Evolutionary conservation across 1,140 invertebrate species (phyloP).

Genomic region (Leptopilina boulardi): DNA sequence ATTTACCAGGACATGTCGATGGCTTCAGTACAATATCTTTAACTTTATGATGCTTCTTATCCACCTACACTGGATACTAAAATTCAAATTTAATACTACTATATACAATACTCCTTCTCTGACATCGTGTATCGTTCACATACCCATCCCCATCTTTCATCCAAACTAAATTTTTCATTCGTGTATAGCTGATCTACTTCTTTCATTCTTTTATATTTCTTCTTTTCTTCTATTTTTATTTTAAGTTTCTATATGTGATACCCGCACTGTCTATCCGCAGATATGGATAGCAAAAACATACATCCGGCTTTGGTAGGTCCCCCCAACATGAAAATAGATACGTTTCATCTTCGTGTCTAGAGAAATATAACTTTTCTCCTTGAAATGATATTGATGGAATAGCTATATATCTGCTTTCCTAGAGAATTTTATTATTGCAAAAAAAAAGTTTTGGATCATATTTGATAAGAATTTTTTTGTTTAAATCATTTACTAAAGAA

Average conservation of each 20-base stretch:
- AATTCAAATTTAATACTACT: slow-evolving; percentile 56
- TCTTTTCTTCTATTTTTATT: slow-evolving; percentile 23
- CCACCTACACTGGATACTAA: slow-evolving; percentile 40
- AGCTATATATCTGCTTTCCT: background rate
- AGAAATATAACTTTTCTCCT: slow-evolving; percentile 18
- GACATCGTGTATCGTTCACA: background rate
- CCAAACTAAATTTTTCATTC: slow-evolving; percentile 47
- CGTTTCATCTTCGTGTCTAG: slow-evolving; percentile 17
- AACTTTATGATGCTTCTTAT: slow-evolving; percentile 48
- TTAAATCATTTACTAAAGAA: no score
- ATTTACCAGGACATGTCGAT: slow-evolving; percentile 31
- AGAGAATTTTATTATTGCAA: slow-evolving; percentile 11
- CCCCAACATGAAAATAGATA: slow-evolving; percentile 17
- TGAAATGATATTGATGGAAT: background rate
- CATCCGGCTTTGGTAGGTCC: slow-evolving; percentile 6
- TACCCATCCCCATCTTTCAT: slow-evolving; percentile 26
- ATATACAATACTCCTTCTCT: slow-evolving; percentile 35
- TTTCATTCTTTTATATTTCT: slow-evolving; percentile 30
- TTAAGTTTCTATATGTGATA: background rate
- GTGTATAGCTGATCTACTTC: slow-evolving; percentile 38
- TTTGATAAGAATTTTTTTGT: no score
- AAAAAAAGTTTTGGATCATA: background rate
- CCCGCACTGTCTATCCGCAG: background rate
- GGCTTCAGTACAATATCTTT: slow-evolving; percentile 49
- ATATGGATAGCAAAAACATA: background rate